Evolutionary conservation across 2,113 vertebrate species (phyloP), one percentile per base, ranked within the genome.

Genomic region (Micronisus gabar): DNA sequence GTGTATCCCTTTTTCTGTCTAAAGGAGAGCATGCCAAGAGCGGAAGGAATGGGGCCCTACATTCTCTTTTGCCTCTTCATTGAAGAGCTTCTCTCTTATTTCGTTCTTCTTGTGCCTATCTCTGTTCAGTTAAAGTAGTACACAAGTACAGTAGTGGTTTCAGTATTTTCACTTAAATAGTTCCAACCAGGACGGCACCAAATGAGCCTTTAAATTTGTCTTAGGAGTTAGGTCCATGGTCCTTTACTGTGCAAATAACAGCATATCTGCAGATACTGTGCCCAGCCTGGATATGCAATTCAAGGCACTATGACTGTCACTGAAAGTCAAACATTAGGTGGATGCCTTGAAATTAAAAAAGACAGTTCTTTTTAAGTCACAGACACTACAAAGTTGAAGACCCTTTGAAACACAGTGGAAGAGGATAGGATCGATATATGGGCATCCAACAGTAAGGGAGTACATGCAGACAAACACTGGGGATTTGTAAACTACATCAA

Each of bases 281-380:
- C 34, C 47, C 8, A 23, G 30, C 23, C 63, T 0, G 0, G 59
- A 34, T n/a, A 38, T 9, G 10, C 9, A 56, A 8, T 65, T 75
- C 27, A 59, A 72, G 65, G 52, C 76, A 26, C 20, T 52, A 1
- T 50, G 38, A 22, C 70, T 45, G 19, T 25, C 50, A 47, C 45
- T 72, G 52, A 17, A 68, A 86, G 19, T 45, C 27, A 70, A 36
- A 81, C 61, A 14, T 6, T 67, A 36, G 19, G 15, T 10, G 6
- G 8, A 26, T 72, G 41, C 59, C 71, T 52, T 76, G 47, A 81
- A 89, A 72, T 74, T 23, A 58, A 70, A 48, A 15, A 22, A 13
- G 6, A 4, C 17, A 26, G 13, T 22, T 80, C 11, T 73, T 63
- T 76, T 52, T 16, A 71, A 84, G 68, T 40, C 8, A 25, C 15